These are phyloP conservation scores for Hirundo rustica DNA, from an alignment of 2,797 vertebrate species.

Conservation along the genomic window DNA sequence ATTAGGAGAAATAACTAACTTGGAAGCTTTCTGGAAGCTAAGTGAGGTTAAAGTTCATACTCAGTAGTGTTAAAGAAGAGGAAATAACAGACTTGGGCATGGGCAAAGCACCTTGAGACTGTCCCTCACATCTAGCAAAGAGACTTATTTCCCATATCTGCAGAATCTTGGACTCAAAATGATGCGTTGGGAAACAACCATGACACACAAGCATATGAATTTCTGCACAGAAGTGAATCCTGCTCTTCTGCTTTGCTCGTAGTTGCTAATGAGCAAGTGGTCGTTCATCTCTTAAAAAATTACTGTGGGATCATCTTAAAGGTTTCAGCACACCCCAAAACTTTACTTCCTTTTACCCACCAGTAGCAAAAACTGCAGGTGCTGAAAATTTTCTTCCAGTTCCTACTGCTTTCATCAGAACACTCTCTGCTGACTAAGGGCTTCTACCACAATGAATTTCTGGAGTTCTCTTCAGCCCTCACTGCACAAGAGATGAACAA, in stretches of 20 bases:
- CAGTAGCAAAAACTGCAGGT: neutral
- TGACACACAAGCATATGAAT: neutral
- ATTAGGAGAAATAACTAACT: neutral
- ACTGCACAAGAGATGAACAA: neutral
- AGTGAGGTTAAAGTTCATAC: neutral
- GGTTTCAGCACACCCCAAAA: neutral
- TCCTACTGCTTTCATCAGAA: neutral
- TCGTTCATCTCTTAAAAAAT: neutral
- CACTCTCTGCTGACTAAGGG: neutral
- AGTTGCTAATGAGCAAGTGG: neutral
- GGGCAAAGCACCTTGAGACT: neutral
- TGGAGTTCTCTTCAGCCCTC: neutral
- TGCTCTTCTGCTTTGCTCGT: neutral
- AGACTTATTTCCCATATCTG: neutral
- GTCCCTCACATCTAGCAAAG: neutral
- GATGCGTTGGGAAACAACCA: neutral
- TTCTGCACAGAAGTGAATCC: neutral
- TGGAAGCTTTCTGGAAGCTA: neutral
- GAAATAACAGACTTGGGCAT: neutral
- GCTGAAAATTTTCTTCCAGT: neutral
- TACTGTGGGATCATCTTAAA: neutral
- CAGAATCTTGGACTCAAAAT: neutral
- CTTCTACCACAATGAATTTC: neutral
- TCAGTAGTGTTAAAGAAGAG: neutral
- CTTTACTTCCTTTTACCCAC: neutral